phyloP scores from a whole-genome alignment of 2,113 vertebrate species.

The Colaptes auratus region DNA sequence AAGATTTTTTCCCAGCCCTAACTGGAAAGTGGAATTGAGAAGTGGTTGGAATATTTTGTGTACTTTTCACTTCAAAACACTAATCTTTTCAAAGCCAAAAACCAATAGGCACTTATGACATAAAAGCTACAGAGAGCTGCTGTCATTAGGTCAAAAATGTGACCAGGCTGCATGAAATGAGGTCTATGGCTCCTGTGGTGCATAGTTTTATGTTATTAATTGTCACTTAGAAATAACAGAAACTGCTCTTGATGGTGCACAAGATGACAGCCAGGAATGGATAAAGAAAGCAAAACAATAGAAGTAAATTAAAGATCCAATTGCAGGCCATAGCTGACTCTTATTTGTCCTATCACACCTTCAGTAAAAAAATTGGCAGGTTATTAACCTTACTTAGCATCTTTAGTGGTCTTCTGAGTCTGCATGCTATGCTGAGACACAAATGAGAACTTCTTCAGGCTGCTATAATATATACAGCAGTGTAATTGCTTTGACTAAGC shows the following conservation, averaged over 20 bases:
- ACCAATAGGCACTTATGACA: conserved; percentile 4
- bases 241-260: conserved; percentile 49
- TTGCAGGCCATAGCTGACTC: neutral
- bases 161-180: conserved; percentile 19
- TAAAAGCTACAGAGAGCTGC: conserved; percentile 24
- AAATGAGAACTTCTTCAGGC: neutral
- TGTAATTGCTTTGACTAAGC: neutral
- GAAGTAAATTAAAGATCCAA: conserved; percentile 52
- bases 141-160: conserved; percentile 25
- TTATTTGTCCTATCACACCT: conserved; percentile 34
- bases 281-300: conserved; percentile 50
- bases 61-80: conserved; percentile 9
- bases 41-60: neutral
- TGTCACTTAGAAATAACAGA: conserved; percentile 36
- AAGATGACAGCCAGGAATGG: conserved; percentile 40
- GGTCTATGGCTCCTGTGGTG: conserved; percentile 22
- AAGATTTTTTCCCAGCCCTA: neutral
- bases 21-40: conserved; percentile 20
- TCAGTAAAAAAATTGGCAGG: conserved; percentile 41
- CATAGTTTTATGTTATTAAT: conserved; percentile 41
- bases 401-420: conserved; percentile 1
- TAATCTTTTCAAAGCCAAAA: neutral
- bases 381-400: conserved; percentile 23
- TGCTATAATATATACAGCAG: neutral
- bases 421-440: neutral